Evolutionary conservation across 2,113 vertebrate genomes (phyloP).

Genomic region (Gambusia holbrooki): DNA sequence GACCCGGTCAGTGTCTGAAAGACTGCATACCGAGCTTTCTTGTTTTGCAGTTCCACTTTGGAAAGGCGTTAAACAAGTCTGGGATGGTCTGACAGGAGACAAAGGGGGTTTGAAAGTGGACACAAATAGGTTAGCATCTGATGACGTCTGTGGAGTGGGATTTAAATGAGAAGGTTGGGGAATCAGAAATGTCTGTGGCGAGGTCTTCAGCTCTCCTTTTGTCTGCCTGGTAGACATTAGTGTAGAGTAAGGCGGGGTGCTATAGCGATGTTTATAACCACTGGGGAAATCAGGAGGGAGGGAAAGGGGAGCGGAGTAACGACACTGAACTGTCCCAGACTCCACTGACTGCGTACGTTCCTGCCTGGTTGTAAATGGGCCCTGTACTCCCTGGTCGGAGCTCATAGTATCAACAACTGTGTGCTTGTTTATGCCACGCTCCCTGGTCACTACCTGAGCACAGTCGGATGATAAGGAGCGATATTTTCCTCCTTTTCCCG

Average conservation of each 20-base stretch:
- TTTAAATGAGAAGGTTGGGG: slow-evolving; percentile 28
- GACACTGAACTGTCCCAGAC: slow-evolving; percentile 26
- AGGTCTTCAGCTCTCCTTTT: slow-evolving; percentile 44
- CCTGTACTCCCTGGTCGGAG: slow-evolving; percentile 40
- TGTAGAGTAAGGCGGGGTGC: slow-evolving; percentile 75
- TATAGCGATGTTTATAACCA: slow-evolving; percentile 65
- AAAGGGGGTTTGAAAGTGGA: slow-evolving; percentile 12
- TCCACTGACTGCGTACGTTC: slow-evolving; percentile 48
- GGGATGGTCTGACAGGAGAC: neutral
- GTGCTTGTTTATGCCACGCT: slow-evolving; percentile 20
- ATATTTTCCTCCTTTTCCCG: slow-evolving; percentile 46
- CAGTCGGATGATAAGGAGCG: slow-evolving; percentile 54
- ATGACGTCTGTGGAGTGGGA: slow-evolving; percentile 10
- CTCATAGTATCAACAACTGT: slow-evolving; percentile 13
- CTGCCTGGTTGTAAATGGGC: slow-evolving; percentile 16
- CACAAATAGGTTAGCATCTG: slow-evolving; percentile 3
- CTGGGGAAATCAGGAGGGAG: slow-evolving; percentile 66
- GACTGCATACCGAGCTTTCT: slow-evolving; percentile 8
- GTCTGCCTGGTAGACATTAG: slow-evolving; percentile 68
- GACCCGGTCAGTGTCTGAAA: slow-evolving; percentile 26
- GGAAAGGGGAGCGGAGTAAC: slow-evolving; percentile 44
- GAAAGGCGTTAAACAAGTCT: slow-evolving; percentile 10
- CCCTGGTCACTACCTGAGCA: slow-evolving; percentile 23
- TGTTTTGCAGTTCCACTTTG: slow-evolving; percentile 30
- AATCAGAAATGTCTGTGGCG: slow-evolving; percentile 37